phyloP scores from a whole-genome alignment of 2,797 vertebrate species.

The Parauchenoglanis ngamensis region DNA sequence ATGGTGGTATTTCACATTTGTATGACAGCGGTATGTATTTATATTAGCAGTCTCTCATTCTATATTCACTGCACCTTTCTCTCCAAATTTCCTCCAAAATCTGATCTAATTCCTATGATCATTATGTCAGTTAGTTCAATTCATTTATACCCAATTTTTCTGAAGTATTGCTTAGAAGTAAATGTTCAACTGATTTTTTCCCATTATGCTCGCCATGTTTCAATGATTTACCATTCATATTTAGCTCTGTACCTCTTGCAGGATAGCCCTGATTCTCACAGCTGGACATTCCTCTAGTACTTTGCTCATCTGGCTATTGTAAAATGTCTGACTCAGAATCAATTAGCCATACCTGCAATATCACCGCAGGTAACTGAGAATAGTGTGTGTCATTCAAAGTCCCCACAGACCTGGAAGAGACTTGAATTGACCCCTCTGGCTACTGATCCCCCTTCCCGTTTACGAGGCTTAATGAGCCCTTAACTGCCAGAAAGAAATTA shows the following conservation, averaged over 20 bases:
- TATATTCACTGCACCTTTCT: background rate
- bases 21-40: background rate
- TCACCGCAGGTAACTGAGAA: conserved; percentile 46
- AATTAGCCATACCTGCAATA: conserved; percentile 53
- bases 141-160: background rate
- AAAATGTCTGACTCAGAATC: conserved; percentile 50
- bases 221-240: conserved; percentile 26
- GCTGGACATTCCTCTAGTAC: conserved; percentile 34
- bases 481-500: conserved; percentile 33
- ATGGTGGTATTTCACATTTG: background rate
- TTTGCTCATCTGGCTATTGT: conserved; percentile 46
- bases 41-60: background rate
- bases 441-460: conserved; percentile 13
- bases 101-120: background rate
- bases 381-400: conserved; percentile 37
- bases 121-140: background rate
- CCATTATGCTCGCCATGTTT: background rate
- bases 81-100: background rate
- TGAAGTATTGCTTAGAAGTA: background rate
- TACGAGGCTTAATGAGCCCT: conserved; percentile 51
- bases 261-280: conserved; percentile 36
- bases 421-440: background rate
- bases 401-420: conserved; percentile 36
- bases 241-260: conserved; percentile 34
- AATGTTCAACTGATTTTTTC: background rate